Conservation (phyloP, 1,140 invertebrate species). For the Charaxes varanes region DNA sequence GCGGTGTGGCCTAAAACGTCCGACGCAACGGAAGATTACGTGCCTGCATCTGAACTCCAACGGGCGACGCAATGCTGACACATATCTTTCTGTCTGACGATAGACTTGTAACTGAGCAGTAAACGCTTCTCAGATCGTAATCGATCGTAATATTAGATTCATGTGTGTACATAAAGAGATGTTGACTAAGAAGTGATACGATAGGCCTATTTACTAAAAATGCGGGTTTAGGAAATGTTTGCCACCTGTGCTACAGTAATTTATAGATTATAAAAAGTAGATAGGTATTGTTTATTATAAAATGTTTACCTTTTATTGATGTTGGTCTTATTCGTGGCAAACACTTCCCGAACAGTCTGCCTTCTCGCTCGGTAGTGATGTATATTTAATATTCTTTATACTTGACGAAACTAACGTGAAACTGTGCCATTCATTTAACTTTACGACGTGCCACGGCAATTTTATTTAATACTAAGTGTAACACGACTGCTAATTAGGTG, state of each 20-base stretch:
- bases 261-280: conserved; percentile 17
- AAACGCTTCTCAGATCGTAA: conserved; percentile 23
- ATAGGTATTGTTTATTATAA: conserved; percentile 23
- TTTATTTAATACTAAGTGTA: conserved; percentile 61
- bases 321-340: conserved; percentile 24
- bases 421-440: conserved; percentile 72
- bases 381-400: conserved; percentile 58
- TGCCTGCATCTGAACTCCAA: conserved; percentile 22
- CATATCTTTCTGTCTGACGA: conserved; percentile 51
- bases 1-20: conserved; percentile 53
- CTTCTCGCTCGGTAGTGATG: conserved; percentile 41
- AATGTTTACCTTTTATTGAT: conserved; percentile 24
- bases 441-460: conserved; percentile 66
- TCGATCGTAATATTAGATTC: conserved; percentile 21
- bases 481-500: conserved; percentile 67
- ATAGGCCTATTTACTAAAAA: conserved; percentile 27
- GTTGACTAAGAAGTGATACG: conserved; percentile 21
- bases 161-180: conserved; percentile 26
- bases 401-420: conserved; percentile 71
- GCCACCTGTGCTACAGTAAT: conserved; percentile 17
- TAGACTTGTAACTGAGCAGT: conserved; percentile 27
- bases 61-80: conserved; percentile 34
- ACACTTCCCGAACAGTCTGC: conserved; percentile 32
- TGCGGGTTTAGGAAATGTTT: conserved; percentile 22
- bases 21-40: conserved; percentile 14